A percentile compares a stretch with the other conserved stretches of the same genome.
These are phyloP conservation scores for Agrochola circellaris DNA, from an alignment of 2,888 invertebrate genomes.

Conservation along the genomic window DNA sequence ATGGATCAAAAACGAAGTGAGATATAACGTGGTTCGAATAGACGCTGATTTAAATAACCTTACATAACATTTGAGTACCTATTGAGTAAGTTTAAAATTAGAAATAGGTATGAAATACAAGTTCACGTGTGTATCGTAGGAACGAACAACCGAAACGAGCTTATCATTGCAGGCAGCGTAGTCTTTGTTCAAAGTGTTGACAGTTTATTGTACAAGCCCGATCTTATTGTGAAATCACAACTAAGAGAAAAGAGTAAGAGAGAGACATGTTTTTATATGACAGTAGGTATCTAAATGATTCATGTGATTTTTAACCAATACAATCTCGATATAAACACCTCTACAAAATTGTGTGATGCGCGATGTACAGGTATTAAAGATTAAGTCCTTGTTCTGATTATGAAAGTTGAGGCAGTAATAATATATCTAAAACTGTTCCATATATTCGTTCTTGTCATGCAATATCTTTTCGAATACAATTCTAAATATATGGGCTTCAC, in stretches of 20 bases:
- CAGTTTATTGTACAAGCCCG: constrained; percentile 64
- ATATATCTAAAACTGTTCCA: neutral
- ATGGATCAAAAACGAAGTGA: neutral
- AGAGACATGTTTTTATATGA: constrained; percentile 30
- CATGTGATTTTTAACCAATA: constrained; percentile 8
- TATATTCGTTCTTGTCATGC: neutral
- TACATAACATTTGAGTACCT: constrained; percentile 3
- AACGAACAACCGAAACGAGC: constrained; percentile 43
- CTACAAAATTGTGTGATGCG: constrained; percentile 1
- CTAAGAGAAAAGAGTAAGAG: constrained; percentile 22
- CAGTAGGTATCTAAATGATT: constrained; percentile 30
- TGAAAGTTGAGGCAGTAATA: constrained; percentile 2
- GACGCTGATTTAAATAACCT: constrained; percentile 1
- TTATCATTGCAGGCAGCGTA: constrained; percentile 52
- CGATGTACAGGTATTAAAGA: constrained; percentile 1
- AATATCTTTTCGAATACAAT: constrained; percentile 13
- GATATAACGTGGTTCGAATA: neutral
- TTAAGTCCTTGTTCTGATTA: constrained; percentile 3
- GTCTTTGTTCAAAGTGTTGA: constrained; percentile 61
- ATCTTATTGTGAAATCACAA: constrained; percentile 60
- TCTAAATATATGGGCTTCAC: constrained; percentile 10
- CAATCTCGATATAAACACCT: neutral
- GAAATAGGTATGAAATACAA: constrained; percentile 3
- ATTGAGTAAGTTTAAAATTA: neutral
- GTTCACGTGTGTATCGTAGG: constrained; percentile 8